These are phyloP conservation scores for Lithosia quadra DNA, from an alignment of 2,888 invertebrate species.

Conservation along the genomic window DNA sequence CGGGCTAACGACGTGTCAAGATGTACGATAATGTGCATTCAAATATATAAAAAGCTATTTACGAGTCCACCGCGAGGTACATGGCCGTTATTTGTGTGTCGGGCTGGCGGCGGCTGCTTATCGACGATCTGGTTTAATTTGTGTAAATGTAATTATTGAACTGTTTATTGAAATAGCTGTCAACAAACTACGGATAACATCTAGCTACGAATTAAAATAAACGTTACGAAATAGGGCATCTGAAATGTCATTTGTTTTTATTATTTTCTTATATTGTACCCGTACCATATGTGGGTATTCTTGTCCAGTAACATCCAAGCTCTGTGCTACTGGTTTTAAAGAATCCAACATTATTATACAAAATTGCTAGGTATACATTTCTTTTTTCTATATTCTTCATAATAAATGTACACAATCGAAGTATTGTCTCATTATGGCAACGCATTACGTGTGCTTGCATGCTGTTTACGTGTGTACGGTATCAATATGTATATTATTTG, in stretches of 20 bases:
- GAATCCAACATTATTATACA: no score
- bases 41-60: slow-evolving; percentile 49
- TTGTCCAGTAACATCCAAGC: no score
- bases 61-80: not conserved
- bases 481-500: no score
- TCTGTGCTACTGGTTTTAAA: no score
- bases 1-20: slow-evolving; percentile 47
- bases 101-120: slow-evolving; percentile 1
- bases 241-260: not conserved
- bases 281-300: no score
- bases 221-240: not conserved
- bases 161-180: slow-evolving; percentile 8
- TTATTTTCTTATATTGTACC: no score
- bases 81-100: not conserved
- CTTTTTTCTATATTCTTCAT: not conserved
- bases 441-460: not conserved
- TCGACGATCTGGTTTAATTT: not conserved
- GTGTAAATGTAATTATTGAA: slow-evolving; percentile 8
- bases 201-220: not conserved
- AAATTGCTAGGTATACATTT: no score
- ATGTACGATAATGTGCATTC: slow-evolving; percentile 53
- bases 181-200: not conserved
- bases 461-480: no score
- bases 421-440: not conserved
- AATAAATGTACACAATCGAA: not conserved